Evolutionary conservation across 2,113 vertebrate genomes (phyloP).

Genomic region (Empidonax alnorum): DNA sequence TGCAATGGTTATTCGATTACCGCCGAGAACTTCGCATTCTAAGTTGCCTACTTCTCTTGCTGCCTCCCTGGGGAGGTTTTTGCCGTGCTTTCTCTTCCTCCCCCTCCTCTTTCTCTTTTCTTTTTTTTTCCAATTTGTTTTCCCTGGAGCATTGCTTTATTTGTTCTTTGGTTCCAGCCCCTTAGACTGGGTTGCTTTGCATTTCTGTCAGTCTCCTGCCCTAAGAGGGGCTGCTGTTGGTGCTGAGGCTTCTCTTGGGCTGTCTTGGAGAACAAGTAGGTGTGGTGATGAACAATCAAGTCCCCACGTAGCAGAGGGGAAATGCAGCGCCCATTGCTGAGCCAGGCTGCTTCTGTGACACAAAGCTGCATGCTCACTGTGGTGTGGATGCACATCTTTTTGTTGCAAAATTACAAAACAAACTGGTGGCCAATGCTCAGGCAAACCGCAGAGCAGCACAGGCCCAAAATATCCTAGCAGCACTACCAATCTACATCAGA

Average conservation of each 20-base stretch:
- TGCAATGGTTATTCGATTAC: background rate
- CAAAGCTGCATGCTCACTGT: background rate
- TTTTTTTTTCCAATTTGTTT: background rate
- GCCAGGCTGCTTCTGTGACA: background rate
- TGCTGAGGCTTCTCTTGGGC: background rate
- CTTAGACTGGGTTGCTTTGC: background rate
- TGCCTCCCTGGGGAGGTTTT: slow-evolving; percentile 18
- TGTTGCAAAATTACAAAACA: background rate
- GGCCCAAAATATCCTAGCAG: background rate
- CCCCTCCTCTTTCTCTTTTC: background rate
- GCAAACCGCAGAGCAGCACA: background rate
- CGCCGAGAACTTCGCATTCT: background rate
- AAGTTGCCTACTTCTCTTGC: background rate
- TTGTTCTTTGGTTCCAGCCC: background rate
- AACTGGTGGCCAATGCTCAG: background rate
- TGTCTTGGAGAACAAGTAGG: background rate
- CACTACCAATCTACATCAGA: background rate
- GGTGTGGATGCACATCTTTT: background rate
- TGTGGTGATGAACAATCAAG: background rate
- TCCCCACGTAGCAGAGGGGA: background rate
- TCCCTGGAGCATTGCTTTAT: background rate
- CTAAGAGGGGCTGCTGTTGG: background rate
- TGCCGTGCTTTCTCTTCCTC: background rate
- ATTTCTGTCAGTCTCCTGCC: background rate
- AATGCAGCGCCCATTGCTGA: background rate